A percentile compares a stretch with the other conserved stretches of the same genome.
Evolutionary conservation across 2,797 vertebrate genomes (phyloP).

Genomic region (Anas bernieri): DNA sequence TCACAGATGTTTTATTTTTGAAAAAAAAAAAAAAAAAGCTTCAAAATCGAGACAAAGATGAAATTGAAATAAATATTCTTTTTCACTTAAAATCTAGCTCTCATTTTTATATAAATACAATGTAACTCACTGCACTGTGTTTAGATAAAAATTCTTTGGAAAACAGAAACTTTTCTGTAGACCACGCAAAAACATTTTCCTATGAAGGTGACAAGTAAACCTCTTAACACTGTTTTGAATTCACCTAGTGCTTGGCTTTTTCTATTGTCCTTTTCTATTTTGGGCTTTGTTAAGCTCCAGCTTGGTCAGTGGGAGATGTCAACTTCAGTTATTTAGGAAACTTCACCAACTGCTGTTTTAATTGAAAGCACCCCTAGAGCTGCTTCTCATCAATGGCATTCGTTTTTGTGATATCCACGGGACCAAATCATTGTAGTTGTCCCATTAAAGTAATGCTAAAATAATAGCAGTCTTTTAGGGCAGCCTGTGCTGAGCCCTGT

Average conservation of each 20-base stretch:
- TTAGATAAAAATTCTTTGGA: background rate
- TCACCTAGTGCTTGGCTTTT: background rate
- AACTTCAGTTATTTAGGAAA: background rate
- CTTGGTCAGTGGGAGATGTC: background rate
- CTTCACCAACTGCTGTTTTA: background rate
- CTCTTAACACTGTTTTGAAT: background rate
- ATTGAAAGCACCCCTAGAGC: conserved; percentile 36
- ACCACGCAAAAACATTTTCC: background rate
- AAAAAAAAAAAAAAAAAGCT: background rate
- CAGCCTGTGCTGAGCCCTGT: background rate
- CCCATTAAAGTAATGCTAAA: conserved; percentile 16
- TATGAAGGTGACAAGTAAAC: background rate
- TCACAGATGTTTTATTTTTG: background rate
- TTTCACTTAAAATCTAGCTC: background rate
- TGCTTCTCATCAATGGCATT: background rate
- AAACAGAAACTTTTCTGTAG: background rate
- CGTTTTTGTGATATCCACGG: background rate
- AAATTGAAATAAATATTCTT: background rate
- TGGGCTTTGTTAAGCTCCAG: background rate
- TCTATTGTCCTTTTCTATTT: background rate
- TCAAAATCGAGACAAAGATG: background rate
- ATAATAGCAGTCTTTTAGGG: background rate
- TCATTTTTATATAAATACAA: background rate
- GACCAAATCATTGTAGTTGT: background rate
- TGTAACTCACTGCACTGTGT: background rate